These are phyloP conservation scores for Trinorchestia longiramus DNA, from an alignment of 1,140 invertebrate species.

Conservation along the genomic window DNA sequence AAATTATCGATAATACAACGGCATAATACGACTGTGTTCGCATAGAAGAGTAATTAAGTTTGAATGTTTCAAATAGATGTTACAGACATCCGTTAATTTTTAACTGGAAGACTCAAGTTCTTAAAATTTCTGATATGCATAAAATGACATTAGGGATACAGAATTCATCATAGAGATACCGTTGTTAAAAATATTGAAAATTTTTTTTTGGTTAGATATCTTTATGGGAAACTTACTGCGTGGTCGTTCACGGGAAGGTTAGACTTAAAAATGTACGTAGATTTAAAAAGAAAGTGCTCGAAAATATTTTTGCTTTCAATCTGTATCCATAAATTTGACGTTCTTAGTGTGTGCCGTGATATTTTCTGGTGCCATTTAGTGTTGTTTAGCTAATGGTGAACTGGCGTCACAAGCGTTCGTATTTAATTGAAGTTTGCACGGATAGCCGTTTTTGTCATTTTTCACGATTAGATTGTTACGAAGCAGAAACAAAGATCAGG, in stretches of 20 bases:
- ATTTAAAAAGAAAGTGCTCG: neutral
- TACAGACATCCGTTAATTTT: too few relatives aligned
- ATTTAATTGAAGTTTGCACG: neutral
- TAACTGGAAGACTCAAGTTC: too few relatives aligned
- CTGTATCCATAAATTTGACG: neutral
- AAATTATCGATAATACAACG: too few relatives aligned
- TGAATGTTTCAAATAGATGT: too few relatives aligned
- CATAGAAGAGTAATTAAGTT: too few relatives aligned
- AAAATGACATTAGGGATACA: too few relatives aligned
- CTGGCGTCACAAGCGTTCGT: neutral
- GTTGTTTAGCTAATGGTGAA: neutral
- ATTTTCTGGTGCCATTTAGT: neutral
- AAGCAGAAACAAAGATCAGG: neutral
- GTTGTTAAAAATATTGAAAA: too few relatives aligned
- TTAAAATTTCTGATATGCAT: too few relatives aligned
- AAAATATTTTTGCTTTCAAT: neutral
- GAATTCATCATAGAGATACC: too few relatives aligned
- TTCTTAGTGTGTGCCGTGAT: neutral
- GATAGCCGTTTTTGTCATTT: neutral
- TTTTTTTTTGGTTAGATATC: too few relatives aligned
- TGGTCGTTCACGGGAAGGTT: neutral
- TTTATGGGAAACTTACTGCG: too few relatives aligned
- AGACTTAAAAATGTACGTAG: neutral
- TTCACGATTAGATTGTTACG: neutral
- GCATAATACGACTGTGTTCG: too few relatives aligned